These are phyloP conservation scores for Seladonia tumulorum DNA, from an alignment of 2,888 invertebrate species.

Conservation along the genomic window DNA sequence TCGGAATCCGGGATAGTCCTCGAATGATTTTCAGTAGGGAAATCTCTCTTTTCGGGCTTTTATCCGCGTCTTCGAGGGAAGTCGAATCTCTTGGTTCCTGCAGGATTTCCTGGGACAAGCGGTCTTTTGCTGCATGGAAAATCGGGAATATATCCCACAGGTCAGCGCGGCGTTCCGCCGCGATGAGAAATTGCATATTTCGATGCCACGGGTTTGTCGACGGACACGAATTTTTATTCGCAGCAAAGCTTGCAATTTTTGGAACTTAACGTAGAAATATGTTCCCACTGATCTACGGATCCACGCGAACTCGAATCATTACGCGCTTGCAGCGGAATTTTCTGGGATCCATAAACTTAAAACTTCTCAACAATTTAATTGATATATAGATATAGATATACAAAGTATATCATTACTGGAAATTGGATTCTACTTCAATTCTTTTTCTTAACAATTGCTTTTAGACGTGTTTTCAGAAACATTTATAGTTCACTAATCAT, in stretches of 20 bases:
- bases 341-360: neutral
- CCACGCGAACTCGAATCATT: neutral
- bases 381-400: no score
- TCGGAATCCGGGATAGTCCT: conserved; percentile 41
- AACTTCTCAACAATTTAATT: neutral
- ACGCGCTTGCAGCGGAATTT: neutral
- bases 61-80: conserved; percentile 43
- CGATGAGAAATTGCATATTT: conserved; percentile 47
- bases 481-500: no score
- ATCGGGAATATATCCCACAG: conserved; percentile 53
- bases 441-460: no score
- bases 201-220: conserved; percentile 15
- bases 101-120: conserved; percentile 55
- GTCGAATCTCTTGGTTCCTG: conserved; percentile 45
- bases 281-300: neutral
- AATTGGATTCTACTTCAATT: no score
- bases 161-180: conserved; percentile 4
- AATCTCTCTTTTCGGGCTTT: conserved; percentile 48
- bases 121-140: conserved; percentile 39
- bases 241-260: conserved; percentile 3
- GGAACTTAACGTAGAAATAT: neutral
- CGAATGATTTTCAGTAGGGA: conserved; percentile 48
- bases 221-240: conserved; percentile 13
- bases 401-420: no score
- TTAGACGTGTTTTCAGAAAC: no score